A percentile compares a stretch with the other conserved stretches of the same genome.
Conservation (phyloP, 2,888 invertebrate genomes). For the Neria commutata region DNA sequence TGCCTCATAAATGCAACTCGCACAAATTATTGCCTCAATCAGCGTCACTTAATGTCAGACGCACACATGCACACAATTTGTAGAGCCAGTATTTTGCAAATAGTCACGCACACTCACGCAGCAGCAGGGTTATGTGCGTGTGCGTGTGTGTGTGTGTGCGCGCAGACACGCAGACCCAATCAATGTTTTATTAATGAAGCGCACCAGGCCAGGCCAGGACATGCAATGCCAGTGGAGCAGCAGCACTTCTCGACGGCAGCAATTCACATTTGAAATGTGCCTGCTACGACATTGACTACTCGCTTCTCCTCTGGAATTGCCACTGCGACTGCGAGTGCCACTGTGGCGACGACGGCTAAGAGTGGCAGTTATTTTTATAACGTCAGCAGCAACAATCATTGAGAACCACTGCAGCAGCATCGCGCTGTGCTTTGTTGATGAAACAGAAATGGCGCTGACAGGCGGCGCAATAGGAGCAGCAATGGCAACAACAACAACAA, state of each 20-base stretch:
- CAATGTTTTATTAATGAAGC: not conserved
- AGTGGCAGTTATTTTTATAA: not conserved
- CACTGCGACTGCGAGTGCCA: no score
- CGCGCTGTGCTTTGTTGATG: no score
- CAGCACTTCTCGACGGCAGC: not conserved
- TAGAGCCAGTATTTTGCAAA: no score
- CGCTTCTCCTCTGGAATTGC: no score
- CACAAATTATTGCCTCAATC: constrained; percentile 50
- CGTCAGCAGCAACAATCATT: not conserved
- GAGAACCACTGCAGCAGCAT: not conserved
- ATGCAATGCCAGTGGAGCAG: not conserved
- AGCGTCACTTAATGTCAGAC: constrained; percentile 52
- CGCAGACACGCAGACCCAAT: not conserved
- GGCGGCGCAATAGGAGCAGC: not conserved
- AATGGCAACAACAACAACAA: not conserved
- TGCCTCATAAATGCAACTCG: constrained; percentile 45
- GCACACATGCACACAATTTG: constrained; percentile 29
- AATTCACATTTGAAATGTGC: not conserved
- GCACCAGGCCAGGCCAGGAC: no score
- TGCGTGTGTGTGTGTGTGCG: no score
- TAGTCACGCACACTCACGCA: not conserved
- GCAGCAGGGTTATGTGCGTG: no score
- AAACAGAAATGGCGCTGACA: no score
- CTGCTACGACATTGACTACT: no score
- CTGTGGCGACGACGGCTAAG: no score